Conservation (phyloP, 2,113 vertebrate species). For the Oxygymnocypris stewartii region DNA sequence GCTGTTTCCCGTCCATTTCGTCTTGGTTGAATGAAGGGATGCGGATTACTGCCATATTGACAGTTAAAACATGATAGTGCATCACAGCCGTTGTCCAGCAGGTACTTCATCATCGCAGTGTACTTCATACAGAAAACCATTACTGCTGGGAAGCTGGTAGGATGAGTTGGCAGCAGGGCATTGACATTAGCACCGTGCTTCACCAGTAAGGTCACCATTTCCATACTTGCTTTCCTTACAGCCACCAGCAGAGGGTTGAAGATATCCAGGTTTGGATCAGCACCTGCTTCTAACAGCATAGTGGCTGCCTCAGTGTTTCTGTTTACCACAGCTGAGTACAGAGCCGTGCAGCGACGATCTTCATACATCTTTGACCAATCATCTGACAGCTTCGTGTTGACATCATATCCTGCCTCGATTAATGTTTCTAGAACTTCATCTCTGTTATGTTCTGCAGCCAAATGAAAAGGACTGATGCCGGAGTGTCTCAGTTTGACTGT, state of each 20-base stretch:
- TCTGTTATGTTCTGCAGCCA: conserved; percentile 86
- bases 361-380: conserved; percentile 85
- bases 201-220: conserved; percentile 83
- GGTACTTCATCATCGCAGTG: conserved; percentile 84
- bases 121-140: conserved; percentile 91
- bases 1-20: conserved; percentile 30
- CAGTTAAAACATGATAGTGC: conserved; percentile 87
- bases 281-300: conserved; percentile 84
- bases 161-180: conserved; percentile 83
- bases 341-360: conserved; percentile 84
- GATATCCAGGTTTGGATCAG: conserved; percentile 86
- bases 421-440: conserved; percentile 82
- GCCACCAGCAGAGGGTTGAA: conserved; percentile 90
- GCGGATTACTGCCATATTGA: conserved; percentile 76
- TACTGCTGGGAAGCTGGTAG: conserved; percentile 88
- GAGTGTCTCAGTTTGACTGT: conserved; percentile 79
- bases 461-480: conserved; percentile 91
- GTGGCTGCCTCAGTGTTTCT: conserved; percentile 80
- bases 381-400: conserved; percentile 82
- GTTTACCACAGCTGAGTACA: conserved; percentile 88
- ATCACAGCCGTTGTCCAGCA: conserved; percentile 88
- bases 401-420: conserved; percentile 83
- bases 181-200: conserved; percentile 88
- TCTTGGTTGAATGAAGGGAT: conserved; percentile 75
- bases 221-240: conserved; percentile 81